Percentiles rank a stretch among this genome's conserved stretches.
Conservation (phyloP, 1,140 invertebrate species). For the Drosophila tani region DNA sequence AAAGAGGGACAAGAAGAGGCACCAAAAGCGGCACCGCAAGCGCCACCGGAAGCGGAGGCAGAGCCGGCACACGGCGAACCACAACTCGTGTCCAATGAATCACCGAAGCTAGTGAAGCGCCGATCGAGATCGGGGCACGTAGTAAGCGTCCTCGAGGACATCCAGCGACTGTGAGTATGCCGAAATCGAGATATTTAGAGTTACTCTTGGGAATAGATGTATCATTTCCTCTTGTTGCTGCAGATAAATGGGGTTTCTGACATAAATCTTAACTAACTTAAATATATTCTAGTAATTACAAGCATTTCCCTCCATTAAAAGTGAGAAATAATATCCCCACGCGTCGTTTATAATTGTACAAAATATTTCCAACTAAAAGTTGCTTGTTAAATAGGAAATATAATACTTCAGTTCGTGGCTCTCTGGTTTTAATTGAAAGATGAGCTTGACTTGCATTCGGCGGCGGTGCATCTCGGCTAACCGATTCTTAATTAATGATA, state of each 20-base stretch:
- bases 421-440: too few species aligned
- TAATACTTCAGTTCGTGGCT: neutral
- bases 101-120: neutral
- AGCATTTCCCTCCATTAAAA: too few species aligned
- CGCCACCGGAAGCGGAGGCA: neutral
- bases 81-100: neutral
- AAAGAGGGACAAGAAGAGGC: neutral
- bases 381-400: neutral
- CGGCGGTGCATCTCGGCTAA: neutral
- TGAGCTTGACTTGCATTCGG: neutral
- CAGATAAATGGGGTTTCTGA: too few species aligned
- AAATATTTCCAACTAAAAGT: neutral
- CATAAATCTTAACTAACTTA: too few species aligned
- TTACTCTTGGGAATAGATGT: too few species aligned
- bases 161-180: constrained; percentile 60
- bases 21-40: neutral
- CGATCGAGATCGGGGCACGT: constrained; percentile 22
- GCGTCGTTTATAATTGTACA: neutral
- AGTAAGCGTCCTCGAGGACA: constrained; percentile 50
- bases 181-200: too few species aligned
- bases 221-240: neutral
- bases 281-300: too few species aligned
- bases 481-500: neutral
- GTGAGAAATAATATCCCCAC: too few species aligned
- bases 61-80: neutral